Evolutionary conservation across 2,797 vertebrate species (phyloP).

Genomic region (Tamandua tetradactyla): DNA sequence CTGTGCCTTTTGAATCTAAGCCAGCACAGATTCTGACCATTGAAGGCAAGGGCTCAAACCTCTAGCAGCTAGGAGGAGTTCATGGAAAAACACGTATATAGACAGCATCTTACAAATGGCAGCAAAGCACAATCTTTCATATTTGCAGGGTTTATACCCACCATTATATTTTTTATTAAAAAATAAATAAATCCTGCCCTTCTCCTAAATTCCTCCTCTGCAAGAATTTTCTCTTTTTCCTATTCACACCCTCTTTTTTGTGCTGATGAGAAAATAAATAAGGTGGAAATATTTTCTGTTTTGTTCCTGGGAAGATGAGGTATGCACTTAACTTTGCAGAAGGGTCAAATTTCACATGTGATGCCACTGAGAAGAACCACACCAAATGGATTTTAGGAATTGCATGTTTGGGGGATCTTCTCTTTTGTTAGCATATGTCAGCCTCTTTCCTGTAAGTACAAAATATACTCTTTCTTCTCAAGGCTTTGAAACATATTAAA

Average conservation of each 20-base stretch:
- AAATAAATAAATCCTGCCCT: neutral
- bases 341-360: neutral
- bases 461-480: neutral
- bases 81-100: neutral
- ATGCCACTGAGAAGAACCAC: neutral
- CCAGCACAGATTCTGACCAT: neutral
- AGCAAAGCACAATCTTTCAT: neutral
- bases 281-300: neutral
- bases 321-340: neutral
- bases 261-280: neutral
- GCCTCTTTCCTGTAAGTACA: neutral
- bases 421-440: neutral
- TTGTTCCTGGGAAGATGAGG: neutral
- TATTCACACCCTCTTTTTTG: neutral
- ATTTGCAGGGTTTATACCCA: neutral
- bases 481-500: constrained; percentile 18
- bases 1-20: neutral
- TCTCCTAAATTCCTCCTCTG: neutral
- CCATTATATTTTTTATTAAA: neutral
- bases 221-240: neutral
- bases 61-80: neutral
- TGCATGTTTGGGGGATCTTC: neutral
- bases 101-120: neutral
- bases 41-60: fast-evolving
- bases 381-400: neutral